Percentiles rank a stretch among this genome's conserved stretches.
Conservation (phyloP, 1,140 invertebrate species). For the Neotoxoptera formosana region DNA sequence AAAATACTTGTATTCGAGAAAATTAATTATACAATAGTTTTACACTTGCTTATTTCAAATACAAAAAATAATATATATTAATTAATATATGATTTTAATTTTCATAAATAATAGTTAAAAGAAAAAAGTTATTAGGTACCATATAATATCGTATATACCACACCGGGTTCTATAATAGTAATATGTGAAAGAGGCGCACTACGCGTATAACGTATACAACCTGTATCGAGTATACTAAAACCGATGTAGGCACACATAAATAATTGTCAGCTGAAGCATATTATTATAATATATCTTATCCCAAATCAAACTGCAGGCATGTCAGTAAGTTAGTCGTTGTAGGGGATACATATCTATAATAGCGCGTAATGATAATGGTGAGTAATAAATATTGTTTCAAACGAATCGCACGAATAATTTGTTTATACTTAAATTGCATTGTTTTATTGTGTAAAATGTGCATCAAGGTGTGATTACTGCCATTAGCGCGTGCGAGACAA, state of each 20-base stretch:
- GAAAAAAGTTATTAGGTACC: not conserved
- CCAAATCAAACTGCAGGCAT: constrained; percentile 7
- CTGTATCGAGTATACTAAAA: not conserved
- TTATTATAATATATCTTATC: constrained; percentile 46
- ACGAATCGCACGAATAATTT: not conserved
- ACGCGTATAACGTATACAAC: not conserved
- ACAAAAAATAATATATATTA: not conserved
- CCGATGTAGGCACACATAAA: not conserved
- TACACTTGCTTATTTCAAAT: not conserved
- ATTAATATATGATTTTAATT: not conserved
- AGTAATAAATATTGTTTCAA: not conserved
- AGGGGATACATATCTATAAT: not conserved
- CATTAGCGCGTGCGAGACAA: not conserved
- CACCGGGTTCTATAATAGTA: not conserved
- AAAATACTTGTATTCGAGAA: not conserved
- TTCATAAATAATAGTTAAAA: not conserved
- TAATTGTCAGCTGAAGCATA: not conserved
- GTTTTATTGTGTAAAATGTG: not conserved
- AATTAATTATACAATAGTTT: not conserved
- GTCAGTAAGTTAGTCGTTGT: constrained; percentile 11
- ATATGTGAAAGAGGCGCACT: not conserved
- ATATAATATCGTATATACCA: not conserved
- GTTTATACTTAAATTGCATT: constrained; percentile 19
- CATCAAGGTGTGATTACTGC: not conserved
- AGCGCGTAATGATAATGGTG: not conserved